Conservation (phyloP, 2,888 invertebrate genomes). For the Polydrusus cervinus region DNA sequence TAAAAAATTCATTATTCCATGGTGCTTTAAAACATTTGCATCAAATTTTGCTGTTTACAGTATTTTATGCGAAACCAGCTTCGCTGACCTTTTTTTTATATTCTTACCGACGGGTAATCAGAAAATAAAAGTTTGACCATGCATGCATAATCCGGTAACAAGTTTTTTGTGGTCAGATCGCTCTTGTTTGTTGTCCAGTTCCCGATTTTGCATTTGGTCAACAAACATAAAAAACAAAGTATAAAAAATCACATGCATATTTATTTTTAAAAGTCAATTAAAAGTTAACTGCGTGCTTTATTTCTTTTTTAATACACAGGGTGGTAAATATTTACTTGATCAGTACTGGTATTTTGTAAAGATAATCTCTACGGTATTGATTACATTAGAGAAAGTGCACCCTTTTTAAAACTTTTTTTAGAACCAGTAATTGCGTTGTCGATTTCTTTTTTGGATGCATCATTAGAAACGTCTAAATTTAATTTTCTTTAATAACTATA, state of each 20-base stretch:
- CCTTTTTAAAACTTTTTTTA: too few species aligned
- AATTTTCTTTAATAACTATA: too few species aligned
- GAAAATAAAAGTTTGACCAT: neutral
- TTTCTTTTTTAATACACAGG: too few species aligned
- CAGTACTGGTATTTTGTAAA: too few species aligned
- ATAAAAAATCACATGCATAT: slow-evolving; percentile 3
- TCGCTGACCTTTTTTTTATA: neutral
- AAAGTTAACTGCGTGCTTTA: too few species aligned
- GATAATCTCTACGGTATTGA: too few species aligned
- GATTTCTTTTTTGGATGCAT: too few species aligned
- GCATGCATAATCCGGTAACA: neutral
- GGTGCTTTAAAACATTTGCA: neutral
- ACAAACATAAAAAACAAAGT: neutral
- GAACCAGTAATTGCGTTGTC: too few species aligned
- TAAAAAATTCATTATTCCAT: neutral
- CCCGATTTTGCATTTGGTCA: neutral
- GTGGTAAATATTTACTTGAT: too few species aligned
- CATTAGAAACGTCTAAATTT: too few species aligned
- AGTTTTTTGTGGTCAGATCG: slow-evolving; percentile 9
- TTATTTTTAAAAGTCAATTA: neutral
- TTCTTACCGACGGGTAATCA: slow-evolving; percentile 3
- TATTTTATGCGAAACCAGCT: neutral
- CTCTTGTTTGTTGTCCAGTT: neutral
- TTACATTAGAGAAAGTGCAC: too few species aligned
- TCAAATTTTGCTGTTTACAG: neutral